phyloP scores from a whole-genome alignment of 2,888 invertebrate species.

The Archips crataeganus region DNA sequence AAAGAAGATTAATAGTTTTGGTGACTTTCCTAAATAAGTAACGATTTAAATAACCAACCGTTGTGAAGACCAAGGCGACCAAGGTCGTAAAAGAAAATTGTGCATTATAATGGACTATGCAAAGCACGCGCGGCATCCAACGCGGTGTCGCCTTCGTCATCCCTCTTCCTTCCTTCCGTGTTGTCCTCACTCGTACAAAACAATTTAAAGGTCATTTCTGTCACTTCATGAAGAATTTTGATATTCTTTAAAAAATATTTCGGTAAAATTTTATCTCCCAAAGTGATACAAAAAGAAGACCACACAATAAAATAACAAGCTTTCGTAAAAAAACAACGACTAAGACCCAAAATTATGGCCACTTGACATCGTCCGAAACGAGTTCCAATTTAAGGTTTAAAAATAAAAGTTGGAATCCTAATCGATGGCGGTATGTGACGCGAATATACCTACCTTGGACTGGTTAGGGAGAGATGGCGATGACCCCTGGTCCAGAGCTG shows the following conservation, averaged over 20 bases:
- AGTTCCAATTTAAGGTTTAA: slow-evolving; percentile 48
- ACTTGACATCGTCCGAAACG: slow-evolving; percentile 42
- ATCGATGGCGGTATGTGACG: slow-evolving; percentile 75
- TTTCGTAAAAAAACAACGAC: slow-evolving; percentile 10
- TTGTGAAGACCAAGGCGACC: slow-evolving; percentile 8
- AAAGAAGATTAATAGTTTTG: background rate
- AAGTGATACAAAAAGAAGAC: background rate
- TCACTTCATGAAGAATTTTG: background rate
- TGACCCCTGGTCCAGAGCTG: slow-evolving; percentile 64
- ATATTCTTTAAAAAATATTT: background rate
- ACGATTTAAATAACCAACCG: background rate
- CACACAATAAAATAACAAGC: background rate
- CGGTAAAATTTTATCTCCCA: background rate
- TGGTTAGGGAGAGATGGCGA: slow-evolving; percentile 75
- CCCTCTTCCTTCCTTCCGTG: slow-evolving; percentile 60
- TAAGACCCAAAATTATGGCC: slow-evolving; percentile 40
- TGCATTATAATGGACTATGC: slow-evolving; percentile 51
- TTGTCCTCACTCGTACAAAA: slow-evolving; percentile 49
- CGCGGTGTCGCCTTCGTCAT: slow-evolving; percentile 55
- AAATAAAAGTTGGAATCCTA: slow-evolving; percentile 64
- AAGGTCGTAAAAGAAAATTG: slow-evolving; percentile 26
- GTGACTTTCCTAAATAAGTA: background rate
- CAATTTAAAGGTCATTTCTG: slow-evolving; percentile 16
- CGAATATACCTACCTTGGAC: slow-evolving; percentile 67
- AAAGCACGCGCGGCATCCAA: slow-evolving; percentile 54